phyloP scores from a whole-genome alignment of 2,797 vertebrate species.

The Saxicola maurus region DNA sequence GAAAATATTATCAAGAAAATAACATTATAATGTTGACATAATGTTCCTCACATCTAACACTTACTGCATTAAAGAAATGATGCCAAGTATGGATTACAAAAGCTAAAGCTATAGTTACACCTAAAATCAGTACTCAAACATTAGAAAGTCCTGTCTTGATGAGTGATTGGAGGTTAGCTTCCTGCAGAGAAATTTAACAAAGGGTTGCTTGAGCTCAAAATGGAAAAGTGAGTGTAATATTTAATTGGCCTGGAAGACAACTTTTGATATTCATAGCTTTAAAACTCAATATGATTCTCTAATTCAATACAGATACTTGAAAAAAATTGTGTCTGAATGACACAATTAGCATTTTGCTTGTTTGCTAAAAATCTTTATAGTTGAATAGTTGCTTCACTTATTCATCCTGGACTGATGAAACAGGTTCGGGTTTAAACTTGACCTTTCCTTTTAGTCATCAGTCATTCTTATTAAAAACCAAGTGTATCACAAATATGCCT shows the following conservation, averaged over 20 bases:
- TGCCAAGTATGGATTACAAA: neutral
- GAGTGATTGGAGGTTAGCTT: neutral
- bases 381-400: conserved; percentile 18
- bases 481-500: neutral
- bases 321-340: conserved; percentile 8
- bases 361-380: conserved; percentile 20
- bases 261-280: neutral
- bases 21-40: rapidly evolving
- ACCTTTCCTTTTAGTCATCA: neutral
- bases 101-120: neutral
- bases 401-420: neutral
- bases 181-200: neutral
- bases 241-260: neutral
- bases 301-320: conserved; percentile 12
- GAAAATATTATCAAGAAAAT: neutral
- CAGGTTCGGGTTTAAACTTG: neutral
- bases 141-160: neutral
- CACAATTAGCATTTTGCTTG: conserved; percentile 19
- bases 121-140: neutral
- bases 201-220: neutral
- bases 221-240: neutral
- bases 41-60: neutral
- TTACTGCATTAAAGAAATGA: neutral
- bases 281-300: neutral
- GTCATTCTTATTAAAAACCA: neutral